Base-by-base conservation (phyloP, 2,113 vertebrate genomes). In the Callipepla californica region DNA sequence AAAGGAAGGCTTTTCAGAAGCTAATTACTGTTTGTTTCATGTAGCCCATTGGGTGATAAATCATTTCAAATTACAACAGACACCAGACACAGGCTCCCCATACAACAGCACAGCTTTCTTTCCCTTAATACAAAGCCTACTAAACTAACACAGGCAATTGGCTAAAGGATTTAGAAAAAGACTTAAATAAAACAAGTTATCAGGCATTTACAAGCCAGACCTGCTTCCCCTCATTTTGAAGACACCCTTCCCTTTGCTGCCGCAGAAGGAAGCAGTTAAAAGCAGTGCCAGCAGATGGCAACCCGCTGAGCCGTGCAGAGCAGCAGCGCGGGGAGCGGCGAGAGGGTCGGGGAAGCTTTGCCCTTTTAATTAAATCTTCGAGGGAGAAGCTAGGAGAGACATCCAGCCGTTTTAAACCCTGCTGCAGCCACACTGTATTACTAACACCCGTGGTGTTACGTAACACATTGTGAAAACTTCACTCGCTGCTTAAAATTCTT, bases 251-350 rank as follows among this genome's bases (percentile, higher is more conserved):
- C 38, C 26, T 11, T 3, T 1, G 30, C 40, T 18, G 9, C 12
- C 32, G 19, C 30, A 32, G 30, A 1, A 42, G 30, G 45, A 58
- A 90, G 94, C 87, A 93, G 44, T 94, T 34, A 84, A 67, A 77
- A 2, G 53, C 57, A 42, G 82, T 63, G 61, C 94, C 94, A 90
- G 95, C 91, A 96, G 95, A 85, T 92, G 87, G 93, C 91, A 96
- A 94, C 57, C 25, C 81, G 70, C 1, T 30, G 20, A 36, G 58
- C 32, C 78, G 5, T 2, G 1, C 80, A 36, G 53, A 4, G 23
- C 79, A 13, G 44, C 62, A 59, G 59, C 1, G 0, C 8, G 32
- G 38, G 25, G 36, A 77, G 61, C 50, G 0, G 38, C 32, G 12
- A 34, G 26, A 30, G 32, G 4, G 7, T 2, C 53, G 5, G 16